A percentile compares a stretch with the other conserved stretches of the same genome.
Conservation (phyloP, 2,113 vertebrate genomes). For the Grammomys surdaster region DNA sequence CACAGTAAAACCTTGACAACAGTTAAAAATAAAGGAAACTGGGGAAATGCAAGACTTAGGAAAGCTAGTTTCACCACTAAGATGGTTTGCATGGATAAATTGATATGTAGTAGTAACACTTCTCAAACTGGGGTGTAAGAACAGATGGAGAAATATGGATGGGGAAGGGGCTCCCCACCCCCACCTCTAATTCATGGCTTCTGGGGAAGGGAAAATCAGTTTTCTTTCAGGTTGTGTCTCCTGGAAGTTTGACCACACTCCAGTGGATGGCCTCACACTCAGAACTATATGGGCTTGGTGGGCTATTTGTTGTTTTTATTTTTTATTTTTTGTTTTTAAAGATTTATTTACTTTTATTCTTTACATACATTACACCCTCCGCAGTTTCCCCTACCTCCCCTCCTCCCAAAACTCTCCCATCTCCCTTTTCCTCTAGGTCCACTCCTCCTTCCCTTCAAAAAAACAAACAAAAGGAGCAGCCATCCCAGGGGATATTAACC, state of each 20-base stretch:
- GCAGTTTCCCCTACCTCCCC: neutral
- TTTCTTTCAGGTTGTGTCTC: neutral
- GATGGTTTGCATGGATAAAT: neutral
- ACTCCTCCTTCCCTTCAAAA: neutral
- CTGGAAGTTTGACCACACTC: neutral
- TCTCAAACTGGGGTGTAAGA: constrained; percentile 31
- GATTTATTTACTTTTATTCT: neutral
- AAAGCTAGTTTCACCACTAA: constrained; percentile 6
- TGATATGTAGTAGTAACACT: neutral
- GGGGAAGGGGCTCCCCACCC: neutral
- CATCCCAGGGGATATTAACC: neutral
- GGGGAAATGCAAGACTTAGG: neutral
- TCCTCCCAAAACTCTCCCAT: neutral
- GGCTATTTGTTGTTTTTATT: neutral
- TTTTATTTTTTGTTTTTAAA: neutral
- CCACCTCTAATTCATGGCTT: neutral
- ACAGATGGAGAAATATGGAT: neutral
- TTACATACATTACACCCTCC: neutral
- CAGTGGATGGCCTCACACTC: neutral
- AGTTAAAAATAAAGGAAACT: constrained; percentile 11
- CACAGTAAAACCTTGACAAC: neutral
- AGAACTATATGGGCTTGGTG: neutral
- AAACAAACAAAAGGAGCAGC: neutral
- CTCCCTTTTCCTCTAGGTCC: neutral
- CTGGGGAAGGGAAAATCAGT: neutral